A percentile compares a stretch with the other conserved stretches of the same genome.
Evolutionary conservation across 2,797 vertebrate genomes (phyloP).

Genomic region (Pitangus sulphuratus): DNA sequence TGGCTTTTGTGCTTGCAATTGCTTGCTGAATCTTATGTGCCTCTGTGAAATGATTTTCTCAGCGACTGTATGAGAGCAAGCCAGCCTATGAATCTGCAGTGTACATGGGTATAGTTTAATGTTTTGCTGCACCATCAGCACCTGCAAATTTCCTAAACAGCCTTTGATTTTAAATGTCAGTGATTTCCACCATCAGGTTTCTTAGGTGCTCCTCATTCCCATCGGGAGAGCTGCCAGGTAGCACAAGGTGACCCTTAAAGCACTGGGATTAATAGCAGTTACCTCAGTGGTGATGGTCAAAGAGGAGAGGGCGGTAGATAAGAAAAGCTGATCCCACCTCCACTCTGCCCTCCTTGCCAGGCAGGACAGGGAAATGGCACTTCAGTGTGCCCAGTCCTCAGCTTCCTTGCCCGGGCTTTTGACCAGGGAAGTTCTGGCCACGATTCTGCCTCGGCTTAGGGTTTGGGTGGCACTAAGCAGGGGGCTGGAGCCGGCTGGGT

Average conservation of each 20-base stretch:
- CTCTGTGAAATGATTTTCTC: neutral
- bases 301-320: neutral
- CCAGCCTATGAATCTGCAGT: neutral
- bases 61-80: neutral
- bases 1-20: neutral
- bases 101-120: neutral
- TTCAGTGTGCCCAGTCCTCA: neutral
- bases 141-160: neutral
- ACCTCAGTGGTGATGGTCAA: neutral
- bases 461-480: neutral
- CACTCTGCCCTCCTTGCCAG: neutral
- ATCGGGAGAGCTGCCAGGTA: slow-evolving; percentile 7
- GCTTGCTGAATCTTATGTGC: neutral
- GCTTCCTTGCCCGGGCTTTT: rapidly evolving
- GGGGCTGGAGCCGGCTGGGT: neutral
- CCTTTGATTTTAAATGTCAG: neutral
- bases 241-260: slow-evolving; percentile 37
- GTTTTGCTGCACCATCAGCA: neutral
- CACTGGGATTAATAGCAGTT: slow-evolving; percentile 28
- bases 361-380: neutral
- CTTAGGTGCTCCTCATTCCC: neutral
- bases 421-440: neutral
- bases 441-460: rapidly evolving
- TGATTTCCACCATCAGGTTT: neutral
- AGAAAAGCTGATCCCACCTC: neutral